Conservation (phyloP, 2,888 invertebrate genomes). For the Synanthedon tipuliformis region DNA sequence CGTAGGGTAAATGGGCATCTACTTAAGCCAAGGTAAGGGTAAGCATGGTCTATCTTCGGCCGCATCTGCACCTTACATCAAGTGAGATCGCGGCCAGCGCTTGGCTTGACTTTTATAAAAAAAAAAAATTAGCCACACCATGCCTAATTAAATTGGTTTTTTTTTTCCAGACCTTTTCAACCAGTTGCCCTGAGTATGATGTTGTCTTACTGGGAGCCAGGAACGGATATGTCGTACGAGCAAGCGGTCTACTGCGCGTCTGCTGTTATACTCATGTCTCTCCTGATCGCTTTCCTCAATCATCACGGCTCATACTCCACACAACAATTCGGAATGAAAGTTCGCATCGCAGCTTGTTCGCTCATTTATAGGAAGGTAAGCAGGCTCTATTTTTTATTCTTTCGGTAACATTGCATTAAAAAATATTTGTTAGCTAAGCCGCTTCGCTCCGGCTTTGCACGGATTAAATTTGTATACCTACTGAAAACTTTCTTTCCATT, state of each 20-base stretch:
- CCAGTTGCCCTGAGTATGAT: slow-evolving; percentile 75
- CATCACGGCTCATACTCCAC: slow-evolving; percentile 77
- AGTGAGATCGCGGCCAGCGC: too few relatives aligned
- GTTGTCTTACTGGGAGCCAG: slow-evolving; percentile 74
- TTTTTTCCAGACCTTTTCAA: slow-evolving; percentile 69
- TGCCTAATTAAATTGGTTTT: slow-evolving; percentile 2
- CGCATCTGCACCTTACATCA: too few relatives aligned
- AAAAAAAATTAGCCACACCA: too few relatives aligned
- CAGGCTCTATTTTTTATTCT: not conserved
- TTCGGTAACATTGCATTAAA: too few relatives aligned
- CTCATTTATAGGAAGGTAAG: slow-evolving; percentile 87
- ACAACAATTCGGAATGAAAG: slow-evolving; percentile 83
- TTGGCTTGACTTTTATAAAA: too few relatives aligned
- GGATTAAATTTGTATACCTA: too few relatives aligned
- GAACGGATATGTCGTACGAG: slow-evolving; percentile 53
- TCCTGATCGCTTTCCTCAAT: slow-evolving; percentile 69
- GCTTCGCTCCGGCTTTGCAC: too few relatives aligned
- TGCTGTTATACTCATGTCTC: slow-evolving; percentile 66
- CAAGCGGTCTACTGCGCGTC: slow-evolving; percentile 75
- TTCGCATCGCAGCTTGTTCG: slow-evolving; percentile 84
- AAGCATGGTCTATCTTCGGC: too few relatives aligned
- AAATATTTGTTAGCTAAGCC: too few relatives aligned
- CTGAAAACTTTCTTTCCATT: too few relatives aligned
- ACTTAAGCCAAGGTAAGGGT: too few relatives aligned
- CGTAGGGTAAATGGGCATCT: too few relatives aligned